These are phyloP conservation scores for Enoplosus armatus DNA, from an alignment of 2,797 vertebrate species.

Conservation along the genomic window DNA sequence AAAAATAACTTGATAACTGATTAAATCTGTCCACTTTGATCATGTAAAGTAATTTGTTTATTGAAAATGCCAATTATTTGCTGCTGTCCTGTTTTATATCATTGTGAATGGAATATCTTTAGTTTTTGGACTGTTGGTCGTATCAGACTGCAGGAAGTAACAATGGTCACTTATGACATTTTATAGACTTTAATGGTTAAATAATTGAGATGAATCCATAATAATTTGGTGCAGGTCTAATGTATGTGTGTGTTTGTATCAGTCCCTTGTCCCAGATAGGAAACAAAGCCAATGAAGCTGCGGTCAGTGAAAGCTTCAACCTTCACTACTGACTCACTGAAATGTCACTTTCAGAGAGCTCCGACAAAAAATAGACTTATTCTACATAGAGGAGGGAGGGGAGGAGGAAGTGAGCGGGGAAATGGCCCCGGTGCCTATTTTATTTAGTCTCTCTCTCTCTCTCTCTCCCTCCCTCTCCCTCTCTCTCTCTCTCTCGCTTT, in stretches of 20 bases:
- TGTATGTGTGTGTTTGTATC: conserved; percentile 10
- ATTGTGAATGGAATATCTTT: background rate
- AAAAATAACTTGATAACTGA: no score
- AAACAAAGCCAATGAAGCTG: background rate
- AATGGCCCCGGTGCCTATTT: conserved; percentile 59
- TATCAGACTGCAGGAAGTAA: background rate
- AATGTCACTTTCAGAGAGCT: conserved; percentile 38
- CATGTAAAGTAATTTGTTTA: no score
- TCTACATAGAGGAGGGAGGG: background rate
- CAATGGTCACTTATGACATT: background rate
- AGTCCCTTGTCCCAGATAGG: background rate
- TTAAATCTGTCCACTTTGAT: no score
- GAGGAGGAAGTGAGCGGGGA: conserved; percentile 29
- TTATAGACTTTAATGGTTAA: background rate
- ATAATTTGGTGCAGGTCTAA: background rate
- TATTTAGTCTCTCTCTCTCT: conserved; percentile 46
- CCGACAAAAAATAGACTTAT: conserved; percentile 6
- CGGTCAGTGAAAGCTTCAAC: conserved; percentile 22
- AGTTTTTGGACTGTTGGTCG: background rate
- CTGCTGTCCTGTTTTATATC: background rate
- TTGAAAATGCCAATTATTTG: no score
- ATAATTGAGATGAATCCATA: background rate
- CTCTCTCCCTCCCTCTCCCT: conserved; percentile 43
- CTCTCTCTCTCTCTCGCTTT: conserved; percentile 43
- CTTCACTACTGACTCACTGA: conserved; percentile 42